These are phyloP conservation scores for Drosophila saltans DNA, from an alignment of 1,140 invertebrate genomes.

Conservation along the genomic window DNA sequence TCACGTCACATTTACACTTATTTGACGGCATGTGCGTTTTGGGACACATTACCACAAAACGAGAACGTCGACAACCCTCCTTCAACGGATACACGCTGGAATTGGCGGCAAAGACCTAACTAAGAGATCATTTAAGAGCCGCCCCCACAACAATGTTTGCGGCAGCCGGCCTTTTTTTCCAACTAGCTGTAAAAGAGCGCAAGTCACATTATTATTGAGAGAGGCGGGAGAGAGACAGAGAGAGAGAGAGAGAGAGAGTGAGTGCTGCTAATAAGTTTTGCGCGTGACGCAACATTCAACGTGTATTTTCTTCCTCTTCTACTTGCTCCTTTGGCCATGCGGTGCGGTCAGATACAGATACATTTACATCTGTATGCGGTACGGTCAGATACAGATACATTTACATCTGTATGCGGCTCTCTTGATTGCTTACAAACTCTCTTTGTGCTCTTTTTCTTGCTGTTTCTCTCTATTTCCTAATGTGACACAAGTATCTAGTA, in stretches of 20 bases:
- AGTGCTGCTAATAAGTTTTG: conserved; percentile 15
- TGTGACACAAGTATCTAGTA: neutral
- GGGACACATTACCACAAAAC: conserved; percentile 26
- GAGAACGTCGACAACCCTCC: conserved; percentile 60
- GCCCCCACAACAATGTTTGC: conserved; percentile 24
- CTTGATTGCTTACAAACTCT: conserved; percentile 23
- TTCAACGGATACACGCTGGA: conserved; percentile 50
- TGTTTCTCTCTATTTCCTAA: neutral
- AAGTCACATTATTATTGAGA: conserved; percentile 7
- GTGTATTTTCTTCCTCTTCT: conserved; percentile 39
- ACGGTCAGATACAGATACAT: conserved; percentile 60
- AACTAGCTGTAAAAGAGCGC: conserved; percentile 28
- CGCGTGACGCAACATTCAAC: conserved; percentile 71
- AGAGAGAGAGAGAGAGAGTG: neutral
- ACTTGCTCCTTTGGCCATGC: conserved; percentile 34
- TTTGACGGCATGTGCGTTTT: conserved; percentile 63
- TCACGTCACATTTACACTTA: conserved; percentile 45
- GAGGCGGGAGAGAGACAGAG: neutral
- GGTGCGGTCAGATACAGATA: conserved; percentile 54
- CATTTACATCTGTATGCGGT: conserved; percentile 38
- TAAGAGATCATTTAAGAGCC: neutral
- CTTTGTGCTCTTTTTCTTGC: conserved; percentile 4
- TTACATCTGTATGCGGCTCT: conserved; percentile 30
- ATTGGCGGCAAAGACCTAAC: conserved; percentile 6
- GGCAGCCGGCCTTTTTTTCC: conserved; percentile 71